Conservation (phyloP, 2,888 invertebrate genomes). For the Napeogenes inachia region DNA sequence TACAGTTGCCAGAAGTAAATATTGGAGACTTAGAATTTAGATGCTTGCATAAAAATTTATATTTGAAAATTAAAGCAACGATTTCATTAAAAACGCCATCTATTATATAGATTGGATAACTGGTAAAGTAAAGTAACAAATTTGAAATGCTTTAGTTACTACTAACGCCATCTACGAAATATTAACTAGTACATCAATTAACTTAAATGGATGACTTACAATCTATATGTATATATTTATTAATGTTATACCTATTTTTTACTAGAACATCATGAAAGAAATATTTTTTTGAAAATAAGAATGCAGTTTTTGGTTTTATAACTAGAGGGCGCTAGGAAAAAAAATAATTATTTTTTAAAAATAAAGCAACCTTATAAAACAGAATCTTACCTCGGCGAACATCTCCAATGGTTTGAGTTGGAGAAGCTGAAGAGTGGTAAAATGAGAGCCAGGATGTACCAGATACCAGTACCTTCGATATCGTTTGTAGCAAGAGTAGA, state of each 20-base stretch:
- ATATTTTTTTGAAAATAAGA: no score
- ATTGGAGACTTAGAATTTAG: no score
- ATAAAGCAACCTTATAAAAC: neutral
- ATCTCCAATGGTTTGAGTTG: slow-evolving; percentile 41
- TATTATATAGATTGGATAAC: slow-evolving; percentile 8
- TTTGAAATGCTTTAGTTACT: neutral
- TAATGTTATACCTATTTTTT: no score
- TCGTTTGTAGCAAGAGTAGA: slow-evolving; percentile 32
- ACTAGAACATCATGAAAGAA: no score
- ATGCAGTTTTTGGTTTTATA: neutral
- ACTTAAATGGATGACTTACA: no score
- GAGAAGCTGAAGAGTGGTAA: slow-evolving; percentile 48
- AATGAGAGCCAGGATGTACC: slow-evolving; percentile 52
- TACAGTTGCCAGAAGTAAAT: no score
- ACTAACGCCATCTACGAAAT: neutral
- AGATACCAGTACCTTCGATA: slow-evolving; percentile 35
- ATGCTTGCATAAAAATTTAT: no score
- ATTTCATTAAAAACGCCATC: slow-evolving; percentile 25
- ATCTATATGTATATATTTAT: no score
- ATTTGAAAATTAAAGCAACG: neutral
- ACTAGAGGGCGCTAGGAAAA: slow-evolving; percentile 32
- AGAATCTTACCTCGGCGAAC: slow-evolving; percentile 46
- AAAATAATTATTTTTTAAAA: neutral
- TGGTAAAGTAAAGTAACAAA: neutral
- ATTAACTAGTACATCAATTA: neutral